Base-by-base conservation (phyloP, 1,140 invertebrate genomes). In the Anastrepha ludens region DNA sequence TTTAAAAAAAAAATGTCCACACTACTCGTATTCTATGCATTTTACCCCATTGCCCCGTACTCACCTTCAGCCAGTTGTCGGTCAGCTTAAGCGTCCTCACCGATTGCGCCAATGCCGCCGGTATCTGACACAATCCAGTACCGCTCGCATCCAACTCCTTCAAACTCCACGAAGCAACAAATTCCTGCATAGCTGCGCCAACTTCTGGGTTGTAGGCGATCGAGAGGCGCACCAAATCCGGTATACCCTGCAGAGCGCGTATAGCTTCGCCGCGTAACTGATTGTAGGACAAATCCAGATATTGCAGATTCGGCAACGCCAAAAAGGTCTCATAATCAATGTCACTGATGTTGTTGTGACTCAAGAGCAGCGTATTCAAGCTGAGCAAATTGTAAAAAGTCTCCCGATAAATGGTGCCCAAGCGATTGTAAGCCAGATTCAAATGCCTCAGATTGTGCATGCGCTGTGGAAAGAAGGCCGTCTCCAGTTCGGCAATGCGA, bases 201-300 rank as follows among this genome's bases (percentile, higher is more conserved):
- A 96, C 94, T 87, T 95, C 92, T 6, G 95, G 95, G 93, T 97
- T 97, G 90, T 96, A 95, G 47, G 96, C 95, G 55, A 98, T 94
- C 88, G 96, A 94, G 55, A 98, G 94, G 86, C 96, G 95, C n/a
- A 96, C 96, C 74, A 98, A 93, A 89, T 96, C 96, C 2, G 95
- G 95, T 85, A 98, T 94, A 50, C 96, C 94, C 92, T 97, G 95
- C 89, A 98, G 94, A 50, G 96, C 95, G 41, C 96, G 96, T 13
- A 96, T 95, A 9, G 96, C 95, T 9, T 97, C 94, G 86, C 94
- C 94, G 17, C 94, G 94, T 62, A 98, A 94, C 59, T 95, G 94
- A 93, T 98, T 98, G 88, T 96, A 94, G 15, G 97, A 97, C 7
- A 98, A 94, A 89, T 98, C 97, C 70, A 98, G 93, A 90, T 97